Base-by-base conservation (phyloP, 2,797 vertebrate species). In the Ceryle rudis region DNA sequence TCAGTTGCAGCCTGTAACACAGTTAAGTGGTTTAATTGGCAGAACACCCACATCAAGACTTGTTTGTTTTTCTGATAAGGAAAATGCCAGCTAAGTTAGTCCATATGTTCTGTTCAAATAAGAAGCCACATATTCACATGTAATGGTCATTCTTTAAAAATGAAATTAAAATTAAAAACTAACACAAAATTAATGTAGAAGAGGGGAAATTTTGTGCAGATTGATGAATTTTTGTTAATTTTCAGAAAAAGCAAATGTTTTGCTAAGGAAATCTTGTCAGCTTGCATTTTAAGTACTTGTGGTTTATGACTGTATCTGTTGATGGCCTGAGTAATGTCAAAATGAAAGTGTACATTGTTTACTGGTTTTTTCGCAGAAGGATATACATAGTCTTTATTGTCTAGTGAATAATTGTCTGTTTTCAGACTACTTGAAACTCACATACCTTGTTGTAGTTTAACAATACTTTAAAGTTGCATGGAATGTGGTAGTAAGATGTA, bases 11-110 rank as follows among this genome's bases (percentile, higher is more conserved):
- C 94, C 97, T 97, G 97, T 97, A 97, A 96, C 96, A 92, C 93
- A 96, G 97, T 96, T 98, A 97, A 98, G 97, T 92, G 79, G 98
- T 98, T 98, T 98, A 98, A 98, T 98, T 98, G 98, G 98, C 98
- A 97, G 97, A 97, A 98, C 98, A 97, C 97, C 98, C 98, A 98
- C 97, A 94, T 96, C 94, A 97, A 98, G 96, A 97, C 97, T 98
- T 98, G 97, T 98, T 98, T 98, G 96, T 98, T 98, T 98, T 97
- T 98, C 95, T 96, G 97, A 98, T 98, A 98, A 98, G 97, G 97
- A 98, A 98, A 98, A 98, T 98, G 97, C 98, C 98, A 98, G 95
- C 95, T 97, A 97, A 97, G 94, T 97, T 95, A 75, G 95, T 96
- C 98, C 98, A 98, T 98, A 98, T 98, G 98, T 96, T 98, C 97